Evolutionary conservation across 2,888 invertebrate genomes (phyloP).

Genomic region (Torymus texanus): DNA sequence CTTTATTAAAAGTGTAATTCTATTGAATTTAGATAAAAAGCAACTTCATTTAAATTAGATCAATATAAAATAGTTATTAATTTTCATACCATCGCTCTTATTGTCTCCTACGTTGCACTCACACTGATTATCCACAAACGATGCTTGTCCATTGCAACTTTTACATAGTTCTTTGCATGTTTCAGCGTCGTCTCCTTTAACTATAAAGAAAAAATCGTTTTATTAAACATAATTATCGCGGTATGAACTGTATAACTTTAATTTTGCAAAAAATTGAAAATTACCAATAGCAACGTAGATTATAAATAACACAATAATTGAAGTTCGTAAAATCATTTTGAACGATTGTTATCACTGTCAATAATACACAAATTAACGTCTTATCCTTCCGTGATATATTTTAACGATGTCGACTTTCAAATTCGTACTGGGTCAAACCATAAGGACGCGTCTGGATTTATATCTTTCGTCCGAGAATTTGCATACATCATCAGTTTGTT

Average conservation of each 20-base stretch:
- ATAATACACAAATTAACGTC: no score
- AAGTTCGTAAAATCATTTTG: no score
- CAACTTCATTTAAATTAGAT: no score
- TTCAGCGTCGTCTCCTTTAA: conserved; percentile 53
- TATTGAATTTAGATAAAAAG: no score
- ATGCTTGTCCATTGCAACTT: conserved; percentile 58
- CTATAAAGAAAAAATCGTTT: conserved; percentile 46
- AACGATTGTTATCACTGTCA: no score
- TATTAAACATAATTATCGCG: not conserved
- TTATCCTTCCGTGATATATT: not conserved
- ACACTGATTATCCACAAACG: conserved; percentile 59
- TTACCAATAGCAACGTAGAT: not conserved
- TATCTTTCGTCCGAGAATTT: conserved; percentile 43
- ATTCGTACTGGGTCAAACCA: conserved; percentile 18
- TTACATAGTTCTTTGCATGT: conserved; percentile 62
- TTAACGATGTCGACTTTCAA: not conserved
- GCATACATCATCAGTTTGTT: conserved; percentile 46
- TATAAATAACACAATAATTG: not conserved
- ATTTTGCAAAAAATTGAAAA: not conserved
- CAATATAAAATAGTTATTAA: not conserved
- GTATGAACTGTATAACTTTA: not conserved
- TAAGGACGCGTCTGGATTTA: conserved; percentile 26
- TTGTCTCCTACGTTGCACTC: conserved; percentile 59
- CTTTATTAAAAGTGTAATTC: no score
- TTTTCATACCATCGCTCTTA: conserved; percentile 58